These are phyloP conservation scores for Ormyrus thymus DNA, from an alignment of 2,888 invertebrate genomes.

Conservation along the genomic window DNA sequence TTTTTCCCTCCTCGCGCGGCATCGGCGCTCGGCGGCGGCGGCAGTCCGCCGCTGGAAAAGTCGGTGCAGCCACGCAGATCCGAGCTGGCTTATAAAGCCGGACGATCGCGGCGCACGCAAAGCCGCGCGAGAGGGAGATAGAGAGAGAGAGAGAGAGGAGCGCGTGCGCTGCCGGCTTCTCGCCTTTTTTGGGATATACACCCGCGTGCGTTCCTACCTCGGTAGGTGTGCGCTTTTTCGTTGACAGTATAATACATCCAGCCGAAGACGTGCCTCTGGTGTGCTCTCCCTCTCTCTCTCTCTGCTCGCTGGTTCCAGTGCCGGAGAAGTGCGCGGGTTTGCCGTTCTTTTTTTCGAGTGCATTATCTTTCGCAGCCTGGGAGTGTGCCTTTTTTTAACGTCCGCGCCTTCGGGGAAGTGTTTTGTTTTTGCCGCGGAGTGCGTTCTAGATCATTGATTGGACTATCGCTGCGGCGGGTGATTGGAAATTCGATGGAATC, in stretches of 20 bases:
- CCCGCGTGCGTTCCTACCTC: background rate
- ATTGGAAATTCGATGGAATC: too few relatives aligned
- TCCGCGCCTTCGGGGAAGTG: too few relatives aligned
- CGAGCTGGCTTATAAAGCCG: slow-evolving; percentile 1
- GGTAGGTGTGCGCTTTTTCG: background rate
- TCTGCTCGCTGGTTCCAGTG: background rate
- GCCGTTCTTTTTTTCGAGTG: background rate
- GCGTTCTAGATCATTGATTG: too few relatives aligned
- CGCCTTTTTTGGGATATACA: slow-evolving; percentile 48
- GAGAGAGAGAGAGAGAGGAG: slow-evolving; percentile 9
- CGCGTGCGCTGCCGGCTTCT: slow-evolving; percentile 34
- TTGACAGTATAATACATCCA: background rate
- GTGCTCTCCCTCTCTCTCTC: too few relatives aligned
- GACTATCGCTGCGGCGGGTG: too few relatives aligned
- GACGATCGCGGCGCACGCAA: slow-evolving; percentile 18
- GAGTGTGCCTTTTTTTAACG: too few relatives aligned
- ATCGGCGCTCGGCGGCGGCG: background rate
- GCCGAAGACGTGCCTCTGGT: background rate
- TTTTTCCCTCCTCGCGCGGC: slow-evolving; percentile 7
- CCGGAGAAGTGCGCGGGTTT: background rate
- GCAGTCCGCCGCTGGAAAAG: slow-evolving; percentile 37
- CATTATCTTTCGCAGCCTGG: background rate
- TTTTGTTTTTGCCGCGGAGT: too few relatives aligned
- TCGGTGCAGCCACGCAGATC: slow-evolving; percentile 36
- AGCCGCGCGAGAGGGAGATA: slow-evolving; percentile 7